phyloP scores from a whole-genome alignment of 2,797 vertebrate species.

The Eulemur rubriventer region DNA sequence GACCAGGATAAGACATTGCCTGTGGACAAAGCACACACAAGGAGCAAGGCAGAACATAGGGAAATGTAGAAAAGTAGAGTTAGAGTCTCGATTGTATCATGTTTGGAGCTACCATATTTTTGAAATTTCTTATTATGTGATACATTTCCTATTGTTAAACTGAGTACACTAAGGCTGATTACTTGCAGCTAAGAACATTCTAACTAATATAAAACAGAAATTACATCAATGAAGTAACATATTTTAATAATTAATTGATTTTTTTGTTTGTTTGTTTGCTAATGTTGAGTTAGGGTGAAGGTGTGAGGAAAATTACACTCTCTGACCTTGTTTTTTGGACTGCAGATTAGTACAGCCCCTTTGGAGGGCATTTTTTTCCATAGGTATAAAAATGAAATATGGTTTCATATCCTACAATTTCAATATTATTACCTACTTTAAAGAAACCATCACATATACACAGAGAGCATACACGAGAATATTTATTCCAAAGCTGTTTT shows the following conservation, averaged over 20 bases:
- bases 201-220: not conserved
- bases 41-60: not conserved
- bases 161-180: not conserved
- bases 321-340: not conserved
- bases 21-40: not conserved
- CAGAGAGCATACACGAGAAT: not conserved
- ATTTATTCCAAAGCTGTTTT: not conserved
- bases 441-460: not conserved
- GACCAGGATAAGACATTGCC: constrained; percentile 1
- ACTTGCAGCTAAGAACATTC: not conserved
- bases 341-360: not conserved
- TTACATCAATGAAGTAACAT: not conserved
- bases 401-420: not conserved
- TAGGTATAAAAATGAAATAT: not conserved
- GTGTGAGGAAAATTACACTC: not conserved
- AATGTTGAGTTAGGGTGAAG: not conserved
- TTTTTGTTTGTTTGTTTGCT: not conserved
- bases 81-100: not conserved
- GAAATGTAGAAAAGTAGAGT: not conserved
- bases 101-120: not conserved
- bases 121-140: not conserved
- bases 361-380: not conserved
- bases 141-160: not conserved
- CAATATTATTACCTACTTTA: not conserved
- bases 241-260: not conserved